Percentiles rank a stretch among this genome's conserved stretches.
These are phyloP conservation scores for Pyralis farinalis DNA, from an alignment of 2,888 invertebrate genomes.

Conservation along the genomic window DNA sequence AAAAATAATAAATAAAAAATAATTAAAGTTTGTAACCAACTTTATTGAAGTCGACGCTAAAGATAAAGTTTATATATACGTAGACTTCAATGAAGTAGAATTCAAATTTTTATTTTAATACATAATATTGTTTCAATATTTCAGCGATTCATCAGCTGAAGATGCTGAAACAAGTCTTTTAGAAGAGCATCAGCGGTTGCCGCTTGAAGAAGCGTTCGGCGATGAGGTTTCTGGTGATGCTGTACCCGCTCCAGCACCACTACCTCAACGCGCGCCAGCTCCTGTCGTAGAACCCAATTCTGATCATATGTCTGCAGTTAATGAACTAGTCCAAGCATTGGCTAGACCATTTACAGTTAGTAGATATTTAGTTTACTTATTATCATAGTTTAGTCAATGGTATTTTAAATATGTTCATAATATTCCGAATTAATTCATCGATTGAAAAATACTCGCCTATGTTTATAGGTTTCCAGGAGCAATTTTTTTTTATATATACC, in stretches of 20 bases:
- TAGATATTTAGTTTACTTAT: slow-evolving; percentile 12
- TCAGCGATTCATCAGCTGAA: slow-evolving; percentile 63
- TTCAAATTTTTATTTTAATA: too few species aligned
- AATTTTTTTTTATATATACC: too few species aligned
- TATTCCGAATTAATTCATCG: too few species aligned
- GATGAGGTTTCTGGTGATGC: slow-evolving; percentile 66
- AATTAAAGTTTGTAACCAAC: too few species aligned
- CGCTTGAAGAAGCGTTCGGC: slow-evolving; percentile 65
- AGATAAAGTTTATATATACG: too few species aligned
- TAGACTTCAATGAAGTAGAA: too few species aligned
- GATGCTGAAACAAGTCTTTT: slow-evolving; percentile 45
- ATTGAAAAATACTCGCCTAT: too few species aligned
- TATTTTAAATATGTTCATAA: too few species aligned
- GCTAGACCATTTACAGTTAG: slow-evolving; percentile 72
- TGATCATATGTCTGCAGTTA: slow-evolving; percentile 61
- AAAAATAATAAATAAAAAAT: too few species aligned
- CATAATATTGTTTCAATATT: slow-evolving; percentile 3
- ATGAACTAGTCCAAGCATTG: slow-evolving; percentile 68
- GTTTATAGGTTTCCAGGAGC: too few species aligned
- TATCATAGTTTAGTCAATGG: too few species aligned
- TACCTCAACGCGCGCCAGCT: slow-evolving; percentile 57
- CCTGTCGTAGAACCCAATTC: slow-evolving; percentile 54
- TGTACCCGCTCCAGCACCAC: slow-evolving; percentile 65
- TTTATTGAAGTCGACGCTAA: too few species aligned
- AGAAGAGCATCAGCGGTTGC: slow-evolving; percentile 56